Evolutionary conservation across 1,140 invertebrate species (phyloP).

Genomic region (Drosophila novamexicana): DNA sequence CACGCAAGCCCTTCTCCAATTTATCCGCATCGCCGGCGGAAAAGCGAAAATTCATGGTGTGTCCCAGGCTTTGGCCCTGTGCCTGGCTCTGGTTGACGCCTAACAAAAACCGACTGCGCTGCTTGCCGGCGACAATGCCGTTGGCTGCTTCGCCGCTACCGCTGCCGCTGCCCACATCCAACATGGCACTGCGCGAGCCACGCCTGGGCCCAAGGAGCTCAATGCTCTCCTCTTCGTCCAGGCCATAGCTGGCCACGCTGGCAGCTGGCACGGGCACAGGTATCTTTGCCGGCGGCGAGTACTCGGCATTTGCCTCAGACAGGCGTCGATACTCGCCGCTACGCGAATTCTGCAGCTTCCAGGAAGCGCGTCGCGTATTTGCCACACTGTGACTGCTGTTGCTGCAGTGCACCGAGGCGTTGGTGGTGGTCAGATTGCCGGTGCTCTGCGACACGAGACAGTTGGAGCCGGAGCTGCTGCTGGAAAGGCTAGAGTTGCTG

Average conservation of each 20-base stretch:
- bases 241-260: slow-evolving; percentile 31
- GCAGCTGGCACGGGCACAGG: slow-evolving; percentile 32
- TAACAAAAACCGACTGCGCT: slow-evolving; percentile 52
- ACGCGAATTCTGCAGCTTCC: slow-evolving; percentile 71
- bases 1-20: slow-evolving; percentile 79
- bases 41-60: slow-evolving; percentile 77
- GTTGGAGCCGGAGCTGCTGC: slow-evolving; percentile 71
- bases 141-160: not conserved
- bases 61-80: slow-evolving; percentile 41
- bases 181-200: slow-evolving; percentile 27
- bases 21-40: slow-evolving; percentile 84
- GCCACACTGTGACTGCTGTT: slow-evolving; percentile 60
- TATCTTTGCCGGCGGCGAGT: slow-evolving; percentile 69
- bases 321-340: slow-evolving; percentile 72
- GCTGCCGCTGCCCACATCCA: slow-evolving; percentile 20
- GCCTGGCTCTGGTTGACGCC: slow-evolving; percentile 33
- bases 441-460: slow-evolving; percentile 67
- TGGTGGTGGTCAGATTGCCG: slow-evolving; percentile 63
- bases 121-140: slow-evolving; percentile 2
- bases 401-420: slow-evolving; percentile 62
- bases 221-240: slow-evolving; percentile 68
- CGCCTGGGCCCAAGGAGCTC: slow-evolving; percentile 68
- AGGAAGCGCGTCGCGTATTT: slow-evolving; percentile 63
- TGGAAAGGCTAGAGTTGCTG: slow-evolving; percentile 75
- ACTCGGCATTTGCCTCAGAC: slow-evolving; percentile 64